phyloP scores from a whole-genome alignment of 2,797 vertebrate species.

The Petrocephalus sullivani region DNA sequence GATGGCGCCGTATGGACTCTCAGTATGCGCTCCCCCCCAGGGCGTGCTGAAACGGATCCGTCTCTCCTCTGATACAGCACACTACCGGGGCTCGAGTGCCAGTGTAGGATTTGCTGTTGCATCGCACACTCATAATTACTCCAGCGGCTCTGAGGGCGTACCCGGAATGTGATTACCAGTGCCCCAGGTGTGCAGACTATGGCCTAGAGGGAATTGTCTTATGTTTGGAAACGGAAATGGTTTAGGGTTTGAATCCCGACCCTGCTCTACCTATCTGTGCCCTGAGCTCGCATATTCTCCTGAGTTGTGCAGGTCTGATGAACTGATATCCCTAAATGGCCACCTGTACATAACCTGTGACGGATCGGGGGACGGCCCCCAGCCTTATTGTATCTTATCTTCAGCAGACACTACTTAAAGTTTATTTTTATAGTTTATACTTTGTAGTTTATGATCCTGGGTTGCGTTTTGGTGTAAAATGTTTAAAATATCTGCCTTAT shows the following conservation, averaged over 20 bases:
- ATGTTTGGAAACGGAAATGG: background rate
- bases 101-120: background rate
- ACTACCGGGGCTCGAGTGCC: background rate
- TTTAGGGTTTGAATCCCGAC: background rate
- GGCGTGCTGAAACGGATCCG: background rate
- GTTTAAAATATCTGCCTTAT: too few species aligned
- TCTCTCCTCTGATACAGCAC: background rate
- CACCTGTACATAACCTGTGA: background rate
- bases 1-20: background rate
- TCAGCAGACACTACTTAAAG: background rate
- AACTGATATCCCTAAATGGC: background rate
- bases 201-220: background rate
- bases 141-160: background rate
- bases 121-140: background rate
- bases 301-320: background rate
- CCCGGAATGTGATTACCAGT: background rate
- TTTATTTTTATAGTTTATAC: too few species aligned
- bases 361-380: background rate
- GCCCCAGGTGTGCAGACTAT: background rate
- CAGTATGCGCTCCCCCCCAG: background rate
- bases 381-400: background rate
- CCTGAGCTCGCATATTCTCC: background rate
- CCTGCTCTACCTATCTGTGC: background rate
- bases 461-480: too few species aligned
- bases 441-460: too few species aligned